Percentiles rank a stretch among this genome's conserved stretches.
These are phyloP conservation scores for Caenorhabditis inopinata DNA, from an alignment of 1,140 invertebrate species.

Conservation along the genomic window DNA sequence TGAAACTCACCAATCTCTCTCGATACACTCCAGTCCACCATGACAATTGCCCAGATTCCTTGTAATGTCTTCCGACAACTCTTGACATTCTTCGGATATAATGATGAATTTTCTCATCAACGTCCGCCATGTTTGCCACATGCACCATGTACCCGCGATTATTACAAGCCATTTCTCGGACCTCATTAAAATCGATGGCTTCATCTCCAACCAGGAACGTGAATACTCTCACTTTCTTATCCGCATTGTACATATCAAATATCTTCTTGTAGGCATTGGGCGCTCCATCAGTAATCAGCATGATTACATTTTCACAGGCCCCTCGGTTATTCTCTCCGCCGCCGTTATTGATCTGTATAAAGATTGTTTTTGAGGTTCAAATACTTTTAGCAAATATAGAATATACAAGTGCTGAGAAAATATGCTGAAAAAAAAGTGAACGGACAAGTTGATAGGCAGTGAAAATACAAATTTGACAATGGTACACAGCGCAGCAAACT, in stretches of 20 bases:
- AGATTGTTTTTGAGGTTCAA: not conserved
- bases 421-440: not conserved
- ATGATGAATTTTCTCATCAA: slow-evolving; percentile 65
- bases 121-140: slow-evolving; percentile 64
- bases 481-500: not conserved
- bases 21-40: slow-evolving; percentile 62
- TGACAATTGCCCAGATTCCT: slow-evolving; percentile 50
- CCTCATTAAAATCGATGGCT: slow-evolving; percentile 83
- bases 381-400: too few relatives aligned
- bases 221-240: slow-evolving; percentile 78
- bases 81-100: slow-evolving; percentile 63
- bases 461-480: too few relatives aligned
- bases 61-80: slow-evolving; percentile 53
- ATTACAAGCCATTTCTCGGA: slow-evolving; percentile 94
- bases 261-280: slow-evolving; percentile 88
- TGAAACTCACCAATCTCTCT: slow-evolving; percentile 57
- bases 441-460: too few relatives aligned
- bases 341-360: slow-evolving; percentile 59
- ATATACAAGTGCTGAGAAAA: too few relatives aligned
- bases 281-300: slow-evolving; percentile 95
- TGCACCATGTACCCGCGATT: slow-evolving; percentile 78
- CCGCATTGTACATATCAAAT: slow-evolving; percentile 83
- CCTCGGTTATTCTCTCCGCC: slow-evolving; percentile 48
- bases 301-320: slow-evolving; percentile 91
- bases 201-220: slow-evolving; percentile 94